These are phyloP conservation scores for Helogale parvula DNA, from an alignment of 2,113 vertebrate genomes.

Conservation along the genomic window DNA sequence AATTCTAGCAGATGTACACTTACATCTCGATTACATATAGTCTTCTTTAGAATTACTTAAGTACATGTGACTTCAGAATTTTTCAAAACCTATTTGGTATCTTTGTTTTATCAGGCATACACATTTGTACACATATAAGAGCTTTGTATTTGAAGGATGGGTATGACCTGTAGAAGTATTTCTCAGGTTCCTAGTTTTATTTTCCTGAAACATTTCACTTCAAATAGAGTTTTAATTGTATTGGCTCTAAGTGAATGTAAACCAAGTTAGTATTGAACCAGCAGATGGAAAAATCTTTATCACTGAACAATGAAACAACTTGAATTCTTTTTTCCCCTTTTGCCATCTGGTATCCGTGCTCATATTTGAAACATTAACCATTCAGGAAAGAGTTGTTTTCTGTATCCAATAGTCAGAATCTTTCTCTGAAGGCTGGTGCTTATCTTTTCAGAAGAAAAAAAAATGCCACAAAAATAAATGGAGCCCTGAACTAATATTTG, in stretches of 20 bases:
- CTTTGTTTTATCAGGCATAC: background rate
- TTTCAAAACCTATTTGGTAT: conserved; percentile 34
- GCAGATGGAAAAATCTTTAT: conserved; percentile 83
- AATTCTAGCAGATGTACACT: conserved; percentile 43
- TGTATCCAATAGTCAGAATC: conserved; percentile 11
- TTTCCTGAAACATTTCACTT: conserved; percentile 69
- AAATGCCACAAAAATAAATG: conserved; percentile 70
- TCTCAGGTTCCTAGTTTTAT: conserved; percentile 10
- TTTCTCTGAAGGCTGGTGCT: conserved; percentile 70
- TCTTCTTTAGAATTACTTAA: conserved; percentile 12
- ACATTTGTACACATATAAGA: background rate
- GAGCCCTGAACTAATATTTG: conserved; percentile 75
- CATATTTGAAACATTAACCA: conserved; percentile 76
- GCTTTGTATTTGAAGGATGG: background rate
- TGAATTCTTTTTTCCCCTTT: conserved; percentile 57
- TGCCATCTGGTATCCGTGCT: conserved; percentile 81
- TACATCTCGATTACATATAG: background rate
- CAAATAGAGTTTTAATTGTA: conserved; percentile 78
- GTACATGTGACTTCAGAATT: background rate
- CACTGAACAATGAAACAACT: conserved; percentile 80
- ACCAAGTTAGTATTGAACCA: conserved; percentile 86
- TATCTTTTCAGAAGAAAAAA: conserved; percentile 65
- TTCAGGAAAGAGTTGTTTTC: conserved; percentile 64
- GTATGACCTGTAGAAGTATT: background rate
- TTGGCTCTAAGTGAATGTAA: conserved; percentile 83